Evolutionary conservation across 2,888 invertebrate species (phyloP).

Genomic region (Cordilura impudica): DNA sequence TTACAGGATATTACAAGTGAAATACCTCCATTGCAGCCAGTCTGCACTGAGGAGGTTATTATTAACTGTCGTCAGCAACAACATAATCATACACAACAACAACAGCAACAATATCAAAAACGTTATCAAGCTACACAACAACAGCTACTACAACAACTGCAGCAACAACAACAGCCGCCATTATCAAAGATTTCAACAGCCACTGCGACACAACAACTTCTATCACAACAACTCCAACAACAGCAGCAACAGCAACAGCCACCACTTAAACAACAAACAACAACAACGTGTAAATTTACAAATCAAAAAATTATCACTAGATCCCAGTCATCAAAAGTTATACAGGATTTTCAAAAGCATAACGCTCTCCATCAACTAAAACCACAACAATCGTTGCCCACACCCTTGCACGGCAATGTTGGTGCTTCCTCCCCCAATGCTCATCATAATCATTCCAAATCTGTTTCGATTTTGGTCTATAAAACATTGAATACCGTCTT

Average conservation of each 20-base stretch:
- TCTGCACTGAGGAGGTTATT: conserved; percentile 70
- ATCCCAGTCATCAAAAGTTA: conserved; percentile 74
- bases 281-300: conserved; percentile 39
- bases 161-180: conserved; percentile 33
- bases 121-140: conserved; percentile 64
- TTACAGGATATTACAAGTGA: conserved; percentile 73
- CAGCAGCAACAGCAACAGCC: conserved; percentile 25
- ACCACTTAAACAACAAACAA: conserved; percentile 17
- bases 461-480: conserved; percentile 77
- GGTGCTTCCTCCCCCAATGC: conserved; percentile 62
- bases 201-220: conserved; percentile 22
- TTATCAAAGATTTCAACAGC: conserved; percentile 39
- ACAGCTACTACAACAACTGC: conserved; percentile 49
- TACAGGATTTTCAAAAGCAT: conserved; percentile 67
- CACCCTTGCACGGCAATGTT: conserved; percentile 68
- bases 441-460: conserved; percentile 70
- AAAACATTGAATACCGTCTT: conserved; percentile 78
- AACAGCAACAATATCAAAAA: conserved; percentile 38
- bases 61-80: conserved; percentile 68
- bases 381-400: conserved; percentile 73
- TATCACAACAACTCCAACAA: conserved; percentile 32
- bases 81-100: conserved; percentile 31
- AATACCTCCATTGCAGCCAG: conserved; percentile 66
- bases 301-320: conserved; percentile 72
- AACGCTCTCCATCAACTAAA: conserved; percentile 73